phyloP scores from a whole-genome alignment of 2,888 invertebrate genomes.

The Hydrotaea cyrtoneurina region DNA sequence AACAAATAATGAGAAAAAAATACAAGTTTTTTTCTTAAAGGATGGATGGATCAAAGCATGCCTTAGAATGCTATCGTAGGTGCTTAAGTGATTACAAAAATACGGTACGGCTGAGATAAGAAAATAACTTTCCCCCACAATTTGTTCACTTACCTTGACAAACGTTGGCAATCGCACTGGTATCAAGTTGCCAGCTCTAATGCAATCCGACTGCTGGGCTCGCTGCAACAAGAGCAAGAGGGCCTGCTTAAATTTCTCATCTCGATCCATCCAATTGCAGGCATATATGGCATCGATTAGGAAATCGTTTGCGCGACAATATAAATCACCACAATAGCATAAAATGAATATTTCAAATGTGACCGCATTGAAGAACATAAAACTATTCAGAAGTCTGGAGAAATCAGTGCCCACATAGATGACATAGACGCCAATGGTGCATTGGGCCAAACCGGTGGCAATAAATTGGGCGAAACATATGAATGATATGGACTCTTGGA shows the following conservation, averaged over 20 bases:
- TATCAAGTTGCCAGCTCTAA: conserved; percentile 82
- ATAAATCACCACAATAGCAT: conserved; percentile 82
- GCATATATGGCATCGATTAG: conserved; percentile 82
- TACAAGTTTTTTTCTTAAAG: too few species aligned
- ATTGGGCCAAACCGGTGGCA: conserved; percentile 78
- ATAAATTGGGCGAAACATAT: conserved; percentile 82
- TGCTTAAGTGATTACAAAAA: too few species aligned
- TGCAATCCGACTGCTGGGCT: conserved; percentile 82
- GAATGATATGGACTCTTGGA: conserved; percentile 81
- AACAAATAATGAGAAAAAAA: neutral
- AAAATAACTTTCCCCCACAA: too few species aligned
- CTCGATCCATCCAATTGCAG: conserved; percentile 83
- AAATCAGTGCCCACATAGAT: conserved; percentile 73
- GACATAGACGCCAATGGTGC: conserved; percentile 80
- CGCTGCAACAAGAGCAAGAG: conserved; percentile 81
- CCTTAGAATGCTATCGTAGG: too few species aligned
- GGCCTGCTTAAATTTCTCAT: conserved; percentile 77
- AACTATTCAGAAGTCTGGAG: conserved; percentile 61
- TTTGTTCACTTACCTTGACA: conserved; percentile 78
- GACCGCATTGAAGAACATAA: conserved; percentile 78
- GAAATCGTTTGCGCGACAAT: conserved; percentile 81
- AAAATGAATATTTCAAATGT: conserved; percentile 82
- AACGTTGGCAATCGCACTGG: conserved; percentile 82
- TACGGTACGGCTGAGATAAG: too few species aligned
- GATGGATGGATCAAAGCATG: too few species aligned